phyloP scores from a whole-genome alignment of 2,797 vertebrate species.

The Stomatorhinus walkeri region DNA sequence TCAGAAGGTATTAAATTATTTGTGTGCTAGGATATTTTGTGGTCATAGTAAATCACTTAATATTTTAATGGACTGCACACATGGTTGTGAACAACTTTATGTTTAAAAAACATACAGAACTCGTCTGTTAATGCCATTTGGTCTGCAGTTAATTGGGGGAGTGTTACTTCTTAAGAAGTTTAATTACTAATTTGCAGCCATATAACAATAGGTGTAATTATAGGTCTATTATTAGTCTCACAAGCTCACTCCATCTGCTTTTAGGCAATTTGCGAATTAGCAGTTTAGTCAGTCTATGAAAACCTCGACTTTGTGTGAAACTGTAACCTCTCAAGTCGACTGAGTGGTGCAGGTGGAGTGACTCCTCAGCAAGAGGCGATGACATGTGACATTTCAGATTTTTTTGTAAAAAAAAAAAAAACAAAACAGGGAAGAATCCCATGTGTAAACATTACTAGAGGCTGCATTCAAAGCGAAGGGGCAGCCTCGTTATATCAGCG shows the following conservation, averaged over 20 bases:
- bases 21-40: neutral
- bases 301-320: neutral
- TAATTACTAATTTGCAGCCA: constrained; percentile 19
- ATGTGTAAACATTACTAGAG: neutral
- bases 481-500: neutral
- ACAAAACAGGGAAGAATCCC: neutral
- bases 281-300: neutral
- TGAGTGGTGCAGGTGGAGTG: neutral
- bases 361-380: neutral
- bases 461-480: neutral
- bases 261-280: constrained; percentile 17
- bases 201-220: constrained; percentile 21
- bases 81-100: neutral
- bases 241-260: neutral
- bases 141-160: neutral
- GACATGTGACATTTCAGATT: neutral
- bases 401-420: neutral
- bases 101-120: neutral
- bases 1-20: neutral
- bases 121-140: neutral
- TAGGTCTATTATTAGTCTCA: neutral
- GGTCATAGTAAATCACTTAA: neutral
- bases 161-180: constrained; percentile 8
- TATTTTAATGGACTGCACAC: neutral
- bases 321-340: neutral